Base-by-base conservation (phyloP, 2,113 vertebrate species). In the Cavia aperea region DNA sequence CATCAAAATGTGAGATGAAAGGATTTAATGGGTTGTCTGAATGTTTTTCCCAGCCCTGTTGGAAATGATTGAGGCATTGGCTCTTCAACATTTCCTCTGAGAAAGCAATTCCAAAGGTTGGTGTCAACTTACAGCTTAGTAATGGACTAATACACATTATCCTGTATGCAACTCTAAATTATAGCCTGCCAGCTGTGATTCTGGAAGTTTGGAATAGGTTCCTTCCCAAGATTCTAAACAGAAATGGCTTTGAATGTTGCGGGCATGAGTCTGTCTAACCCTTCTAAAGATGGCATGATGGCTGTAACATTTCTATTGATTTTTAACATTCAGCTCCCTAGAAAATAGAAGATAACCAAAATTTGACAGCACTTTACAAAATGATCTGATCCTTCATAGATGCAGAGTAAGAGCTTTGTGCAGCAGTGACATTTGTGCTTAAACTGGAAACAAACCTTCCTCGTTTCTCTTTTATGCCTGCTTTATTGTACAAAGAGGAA, bases 141-240 rank as follows among this genome's bases (percentile, higher is more conserved):
- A 96, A 97, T 97, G 96, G 96, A 96, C 96, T 97, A 97, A 97
- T 97, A 94, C 96, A 95, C 96, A 93, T 96, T 96, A 96, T 96
- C 96, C 95, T 96, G 95, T 96, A 94, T 95, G 95, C 96, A 94
- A 89, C 91, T 91, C 95, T 87, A 96, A 97, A 97, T 97, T 96
- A 97, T 86, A 97, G 95, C 96, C 96, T 97, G 96, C 96, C 96
- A 96, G 94, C 94, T n/a, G 70, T 63, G 94, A 96, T 93, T 81
- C 96, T 97, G 94, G 94, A 95, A 96, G 95, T 95, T 97, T 91
- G 91, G 93, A 96, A 97, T 93, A 93, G 94, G 91, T 96, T 97
- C 94, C 89, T 96, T 96, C 94, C 95, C 93, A 93, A 97, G 96
- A 96, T 92, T 96, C 89, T 96, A 95, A 96, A 94, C 95, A 95